Base-by-base conservation (phyloP, 1,140 invertebrate genomes). In the Gonatopus flavifemur region DNA sequence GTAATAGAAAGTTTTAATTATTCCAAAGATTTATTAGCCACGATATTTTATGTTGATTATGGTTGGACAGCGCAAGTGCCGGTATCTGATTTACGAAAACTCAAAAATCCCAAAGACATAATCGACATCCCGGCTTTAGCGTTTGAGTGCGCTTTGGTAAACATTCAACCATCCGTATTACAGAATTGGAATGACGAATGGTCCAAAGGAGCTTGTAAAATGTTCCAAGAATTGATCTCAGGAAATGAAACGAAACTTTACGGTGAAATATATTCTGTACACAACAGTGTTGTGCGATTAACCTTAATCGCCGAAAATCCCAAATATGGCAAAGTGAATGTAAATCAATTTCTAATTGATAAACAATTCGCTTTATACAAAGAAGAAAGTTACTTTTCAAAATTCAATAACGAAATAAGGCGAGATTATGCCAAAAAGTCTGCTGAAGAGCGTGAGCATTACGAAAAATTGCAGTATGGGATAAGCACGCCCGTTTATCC, bases 11-110 rank as follows among this genome's bases (percentile, higher is more conserved):
- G 56, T 33, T 64, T 57, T n/a, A n/a, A n/a, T n/a, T 9, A 50
- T 22, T 13, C 13, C 15, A 13, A 62, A 52, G 40, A 52, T 32
- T 66, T 20, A 32, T 56, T 32, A 78, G n/a, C n/a, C n/a, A 61
- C 2, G 82, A n/a, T 94, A 3, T 81, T 85, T 37, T 93, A 87
- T 64, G 83, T 94, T 18, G 93, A 96, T 70, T 88, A 81, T 72
- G 93, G 93, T n/a, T 85, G 84, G 54, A 74, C 61, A 3, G 77
- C 75, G 1, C 65, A 77, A 15, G 63, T 83, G 1, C 43, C 32
- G 30, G 19, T 62, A 2, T 42, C 49, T 3, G 72, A 71, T 37
- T 31, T 72, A 13, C 46, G 44, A 32, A 2, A 44, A 15, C 36
- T 70, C 0, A 30, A 50, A 1, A 30, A 62, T 6, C 12, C 63